Evolutionary conservation across 2,888 invertebrate species (phyloP), one percentile per base, ranked within the genome.

Genomic region (Odontomyia ornata): DNA sequence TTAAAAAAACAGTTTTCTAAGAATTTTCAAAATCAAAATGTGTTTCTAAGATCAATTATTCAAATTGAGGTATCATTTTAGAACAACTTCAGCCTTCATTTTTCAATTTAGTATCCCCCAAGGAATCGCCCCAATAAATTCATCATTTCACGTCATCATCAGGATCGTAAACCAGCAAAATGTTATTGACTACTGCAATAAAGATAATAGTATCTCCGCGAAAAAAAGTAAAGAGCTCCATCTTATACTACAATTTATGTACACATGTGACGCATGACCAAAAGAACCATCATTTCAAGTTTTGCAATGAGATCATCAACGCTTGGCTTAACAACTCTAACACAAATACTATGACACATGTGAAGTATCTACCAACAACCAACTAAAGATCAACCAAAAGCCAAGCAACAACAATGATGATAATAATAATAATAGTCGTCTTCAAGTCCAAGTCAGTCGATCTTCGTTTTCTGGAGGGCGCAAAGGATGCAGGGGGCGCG

Each of bases 291-390:
- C 52, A 71, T 52, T 71, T 71, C 71, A 71, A 52, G 71, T 71
- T 71, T 71, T 71, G 71, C 71, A 71, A 71, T 71, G 71, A 71
- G 71, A 71, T 71, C 71, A 71, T 71, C 71, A 46, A 18, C 47
- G n/a, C 46, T 71, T 46, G 23, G 47, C 36, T 71, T 52, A 18
- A 71, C n/a, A 52, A 52, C 27, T 27, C 57, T 25, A 60, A 60
- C 57, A 60, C 57, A 23, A 60, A 60, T 28, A 30, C 18, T 3
- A 30, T 21, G 9, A 30, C 30, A n/a, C 5, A 64, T 28, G 5
- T 30, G 15, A 2, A 28, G 23, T 28, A 64, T 28, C 21, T 64
- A 28, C 30, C 64, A 28, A 15, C 9, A 52, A 52, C 43, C 3
- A 52, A 15, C 52, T 4, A n/a, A 60, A 13, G 13, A 64, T 28